Evolutionary conservation across 2,113 vertebrate species (phyloP).

Genomic region (Alligator mississippiensis): DNA sequence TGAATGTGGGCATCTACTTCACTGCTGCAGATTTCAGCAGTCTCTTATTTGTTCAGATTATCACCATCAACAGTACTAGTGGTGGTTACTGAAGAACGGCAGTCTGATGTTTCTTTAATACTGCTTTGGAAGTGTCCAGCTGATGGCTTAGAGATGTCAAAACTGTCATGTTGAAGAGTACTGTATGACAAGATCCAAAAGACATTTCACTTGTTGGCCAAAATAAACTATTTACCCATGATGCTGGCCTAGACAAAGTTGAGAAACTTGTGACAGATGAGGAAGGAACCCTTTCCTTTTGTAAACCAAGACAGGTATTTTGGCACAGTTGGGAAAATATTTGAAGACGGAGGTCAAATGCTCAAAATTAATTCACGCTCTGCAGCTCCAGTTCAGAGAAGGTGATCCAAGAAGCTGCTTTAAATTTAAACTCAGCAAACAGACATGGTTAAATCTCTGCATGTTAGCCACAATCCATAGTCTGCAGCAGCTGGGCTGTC

Average conservation of each 20-base stretch:
- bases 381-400: not conserved
- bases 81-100: not conserved
- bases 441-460: not conserved
- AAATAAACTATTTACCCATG: not conserved
- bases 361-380: not conserved
- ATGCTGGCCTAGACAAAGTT: not conserved
- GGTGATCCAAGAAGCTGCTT: not conserved
- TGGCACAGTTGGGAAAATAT: not conserved
- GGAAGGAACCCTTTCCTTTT: not conserved
- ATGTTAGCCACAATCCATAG: not conserved
- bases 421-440: not conserved
- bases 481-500: too few relatives aligned
- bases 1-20: slow-evolving; percentile 24
- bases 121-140: not conserved
- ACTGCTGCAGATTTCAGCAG: not conserved
- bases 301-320: not conserved
- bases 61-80: not conserved
- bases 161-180: rapidly evolving
- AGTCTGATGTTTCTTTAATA: not conserved
- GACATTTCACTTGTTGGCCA: rapidly evolving
- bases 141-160: not conserved
- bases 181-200: rapidly evolving
- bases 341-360: not conserved
- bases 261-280: not conserved
- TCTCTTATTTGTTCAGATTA: not conserved